Conservation (phyloP, 2,888 invertebrate genomes). For the Eudiplozoon nipponicum region DNA sequence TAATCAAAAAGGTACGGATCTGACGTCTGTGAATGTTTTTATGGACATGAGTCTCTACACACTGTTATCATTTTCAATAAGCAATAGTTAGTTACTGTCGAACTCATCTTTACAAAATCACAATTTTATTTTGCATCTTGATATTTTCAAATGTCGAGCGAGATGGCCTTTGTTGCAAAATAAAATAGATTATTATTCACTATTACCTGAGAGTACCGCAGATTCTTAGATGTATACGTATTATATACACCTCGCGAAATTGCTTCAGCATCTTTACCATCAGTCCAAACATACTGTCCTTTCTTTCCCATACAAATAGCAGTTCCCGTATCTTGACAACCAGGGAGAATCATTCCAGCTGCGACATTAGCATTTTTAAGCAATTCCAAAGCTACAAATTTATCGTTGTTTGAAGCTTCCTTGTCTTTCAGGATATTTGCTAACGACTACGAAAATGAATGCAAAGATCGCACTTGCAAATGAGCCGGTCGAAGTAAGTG, state of each 20-base stretch:
- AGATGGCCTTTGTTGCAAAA: too few relatives aligned
- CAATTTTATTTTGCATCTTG: too few relatives aligned
- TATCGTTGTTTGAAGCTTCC: constrained; percentile 26
- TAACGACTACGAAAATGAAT: constrained; percentile 21
- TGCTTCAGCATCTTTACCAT: constrained; percentile 24
- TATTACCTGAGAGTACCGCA: constrained; percentile 26
- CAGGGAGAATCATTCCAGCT: constrained; percentile 26
- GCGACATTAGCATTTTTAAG: constrained; percentile 28
- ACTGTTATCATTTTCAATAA: too few relatives aligned
- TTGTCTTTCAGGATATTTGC: constrained; percentile 26
- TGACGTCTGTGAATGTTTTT: too few relatives aligned
- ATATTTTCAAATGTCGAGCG: too few relatives aligned
- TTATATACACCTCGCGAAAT: constrained; percentile 26
- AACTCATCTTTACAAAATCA: too few relatives aligned
- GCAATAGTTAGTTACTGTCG: too few relatives aligned
- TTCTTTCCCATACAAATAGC: constrained; percentile 28
- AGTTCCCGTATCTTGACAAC: constrained; percentile 28
- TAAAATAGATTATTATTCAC: background rate
- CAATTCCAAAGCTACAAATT: constrained; percentile 26
- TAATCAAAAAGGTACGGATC: too few relatives aligned
- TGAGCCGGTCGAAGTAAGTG: constrained; percentile 26
- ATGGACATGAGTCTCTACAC: too few relatives aligned
- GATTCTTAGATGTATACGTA: constrained; percentile 25
- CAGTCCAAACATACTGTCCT: constrained; percentile 27
- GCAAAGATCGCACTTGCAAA: constrained; percentile 21